A percentile compares a stretch with the other conserved stretches of the same genome.
These are phyloP conservation scores for Tragelaphus scriptus DNA, from an alignment of 2,113 vertebrate species.

Conservation along the genomic window DNA sequence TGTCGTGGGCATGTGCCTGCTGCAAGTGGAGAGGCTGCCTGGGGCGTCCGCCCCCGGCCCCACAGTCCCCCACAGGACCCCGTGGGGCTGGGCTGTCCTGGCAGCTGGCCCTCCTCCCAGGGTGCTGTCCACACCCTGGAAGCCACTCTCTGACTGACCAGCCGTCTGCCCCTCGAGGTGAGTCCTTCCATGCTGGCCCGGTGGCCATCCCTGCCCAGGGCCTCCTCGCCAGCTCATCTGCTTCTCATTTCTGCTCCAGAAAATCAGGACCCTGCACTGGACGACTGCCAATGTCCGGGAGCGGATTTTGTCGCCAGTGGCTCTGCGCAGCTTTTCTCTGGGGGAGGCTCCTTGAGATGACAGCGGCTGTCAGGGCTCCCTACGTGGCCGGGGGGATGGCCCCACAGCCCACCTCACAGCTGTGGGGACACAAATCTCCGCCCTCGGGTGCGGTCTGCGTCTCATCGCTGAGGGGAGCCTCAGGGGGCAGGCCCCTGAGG, in stretches of 20 bases:
- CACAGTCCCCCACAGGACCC: background rate
- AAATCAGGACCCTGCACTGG: background rate
- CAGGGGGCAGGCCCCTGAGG: background rate
- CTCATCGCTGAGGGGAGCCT: background rate
- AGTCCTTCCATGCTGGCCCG: too few species aligned
- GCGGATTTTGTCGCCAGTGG: too few species aligned
- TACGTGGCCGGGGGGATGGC: background rate
- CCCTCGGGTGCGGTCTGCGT: background rate
- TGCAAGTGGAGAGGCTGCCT: background rate
- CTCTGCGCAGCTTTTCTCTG: background rate
- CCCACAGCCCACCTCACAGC: too few species aligned
- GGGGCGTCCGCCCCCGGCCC: background rate
- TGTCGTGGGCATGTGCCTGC: background rate
- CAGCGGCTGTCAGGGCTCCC: too few species aligned
- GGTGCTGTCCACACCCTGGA: rapidly evolving
- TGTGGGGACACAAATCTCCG: rapidly evolving
- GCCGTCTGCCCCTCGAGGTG: background rate
- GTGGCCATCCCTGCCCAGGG: background rate
- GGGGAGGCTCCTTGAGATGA: background rate
- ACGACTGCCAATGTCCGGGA: rapidly evolving
- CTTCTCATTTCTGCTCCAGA: background rate
- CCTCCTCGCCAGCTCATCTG: background rate
- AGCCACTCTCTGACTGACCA: background rate
- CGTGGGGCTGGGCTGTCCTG: background rate
- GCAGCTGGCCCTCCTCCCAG: too few species aligned